Conservation (phyloP, 2,113 vertebrate species). For the Hemicordylus capensis region DNA sequence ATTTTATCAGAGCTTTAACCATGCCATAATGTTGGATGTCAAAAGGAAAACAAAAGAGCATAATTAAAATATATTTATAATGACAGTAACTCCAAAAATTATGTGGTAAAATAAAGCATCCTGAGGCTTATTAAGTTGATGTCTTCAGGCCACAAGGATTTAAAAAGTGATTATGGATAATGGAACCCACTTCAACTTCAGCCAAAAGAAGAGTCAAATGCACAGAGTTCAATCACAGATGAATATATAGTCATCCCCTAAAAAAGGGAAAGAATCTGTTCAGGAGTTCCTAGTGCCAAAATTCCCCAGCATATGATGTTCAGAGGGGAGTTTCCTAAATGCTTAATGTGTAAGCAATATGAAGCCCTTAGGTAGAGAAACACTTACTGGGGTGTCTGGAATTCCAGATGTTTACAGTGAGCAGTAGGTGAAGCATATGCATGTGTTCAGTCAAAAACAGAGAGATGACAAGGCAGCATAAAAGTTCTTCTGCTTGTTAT, state of each 20-base stretch:
- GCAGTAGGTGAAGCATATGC: not conserved
- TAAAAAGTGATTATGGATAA: conserved; percentile 27
- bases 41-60: conserved; percentile 40
- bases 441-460: not conserved
- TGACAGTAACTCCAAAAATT: not conserved
- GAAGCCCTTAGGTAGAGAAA: conserved; percentile 66
- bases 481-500: conserved; percentile 9
- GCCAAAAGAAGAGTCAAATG: conserved; percentile 4
- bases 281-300: not conserved
- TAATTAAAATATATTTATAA: conserved; percentile 35
- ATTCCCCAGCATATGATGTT: conserved; percentile 34
- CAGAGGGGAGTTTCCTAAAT: not conserved
- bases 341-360: not conserved
- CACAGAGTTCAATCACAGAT: conserved; percentile 10
- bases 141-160: conserved; percentile 25
- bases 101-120: conserved; percentile 16
- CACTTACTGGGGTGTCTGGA: conserved; percentile 26
- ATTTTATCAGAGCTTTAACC: conserved; percentile 32
- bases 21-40: conserved; percentile 21
- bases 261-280: not conserved
- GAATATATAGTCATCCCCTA: not conserved
- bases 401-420: conserved; percentile 21
- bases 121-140: conserved; percentile 6
- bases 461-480: not conserved
- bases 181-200: conserved; percentile 33